Base-by-base conservation (phyloP, 2,113 vertebrate species). In the Sylvicapra grimmia region DNA sequence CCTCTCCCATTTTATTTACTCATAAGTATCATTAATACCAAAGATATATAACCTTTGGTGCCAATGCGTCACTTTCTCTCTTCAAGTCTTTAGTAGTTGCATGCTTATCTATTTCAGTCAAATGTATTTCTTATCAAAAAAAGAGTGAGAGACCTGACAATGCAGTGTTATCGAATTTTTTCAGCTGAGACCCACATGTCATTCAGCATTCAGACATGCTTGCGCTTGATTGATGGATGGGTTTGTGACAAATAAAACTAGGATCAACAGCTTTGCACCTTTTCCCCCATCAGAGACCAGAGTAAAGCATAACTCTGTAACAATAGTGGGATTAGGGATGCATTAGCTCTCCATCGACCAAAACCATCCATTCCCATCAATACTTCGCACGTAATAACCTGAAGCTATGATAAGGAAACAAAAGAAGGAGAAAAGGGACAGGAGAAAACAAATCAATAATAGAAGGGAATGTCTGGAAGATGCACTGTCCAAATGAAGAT, bases 311-410 rank as follows among this genome's bases (percentile, higher is more conserved):
- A 99, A 99, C 99, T 98, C 98, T 98, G 33, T 98, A 99, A 99
- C 99, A 99, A 99, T 99, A 99, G 99, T 98, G 98, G 99, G 99
- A 99, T 99, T 99, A 99, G 98, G 98, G 99, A 99, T 99, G 99
- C 99, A 99, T 99, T 99, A 99, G 99, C 99, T 99, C 99, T 99
- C 99, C 99, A 99, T 99, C 99, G 99, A 99, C 99, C 99, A 99
- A 99, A 99, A 98, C 97, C 99, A 99, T 99, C 99, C 98, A 98
- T 99, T 99, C 98, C 99, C 99, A 99, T 99, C 99, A 99, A 99
- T 99, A 99, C 99, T 99, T 99, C 98, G 98, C 99, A 99, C 99
- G 99, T 99, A 99, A 99, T 99, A 99, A 99, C 99, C 99, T 99
- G 99, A 99, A 99, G 99, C 99, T 99, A 99, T 99, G 99, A 99